Percentiles rank a stretch among this genome's conserved stretches.
These are phyloP conservation scores for Diaperis boleti DNA, from an alignment of 2,888 invertebrate genomes.

Conservation along the genomic window DNA sequence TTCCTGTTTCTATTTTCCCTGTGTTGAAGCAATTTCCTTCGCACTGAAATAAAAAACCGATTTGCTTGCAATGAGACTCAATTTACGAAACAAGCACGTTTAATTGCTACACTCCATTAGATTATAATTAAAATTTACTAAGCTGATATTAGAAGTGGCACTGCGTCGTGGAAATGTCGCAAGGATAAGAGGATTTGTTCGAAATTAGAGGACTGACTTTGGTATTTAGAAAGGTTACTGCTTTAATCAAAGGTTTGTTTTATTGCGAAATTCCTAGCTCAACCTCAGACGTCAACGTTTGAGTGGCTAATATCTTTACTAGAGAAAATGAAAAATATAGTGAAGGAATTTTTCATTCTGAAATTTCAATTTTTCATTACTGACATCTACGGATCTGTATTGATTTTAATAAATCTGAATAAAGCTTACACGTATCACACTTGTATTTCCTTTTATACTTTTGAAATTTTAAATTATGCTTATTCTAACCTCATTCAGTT, in stretches of 20 bases:
- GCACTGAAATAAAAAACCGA: conserved; percentile 21
- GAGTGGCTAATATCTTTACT: not conserved
- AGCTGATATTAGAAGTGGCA: conserved; percentile 38
- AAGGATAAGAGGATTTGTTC: conserved; percentile 29
- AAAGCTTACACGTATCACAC: too few species aligned
- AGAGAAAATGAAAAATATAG: conserved; percentile 1
- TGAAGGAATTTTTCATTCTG: conserved; percentile 12
- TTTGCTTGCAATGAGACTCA: conserved; percentile 30
- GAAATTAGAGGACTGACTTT: conserved; percentile 26
- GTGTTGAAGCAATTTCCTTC: conserved; percentile 21
- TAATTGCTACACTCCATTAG: conserved; percentile 43
- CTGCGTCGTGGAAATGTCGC: conserved; percentile 35
- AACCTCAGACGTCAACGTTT: conserved; percentile 12
- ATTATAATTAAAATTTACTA: conserved; percentile 45
- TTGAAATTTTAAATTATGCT: too few species aligned
- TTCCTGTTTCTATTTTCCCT: conserved; percentile 12
- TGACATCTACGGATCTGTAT: too few species aligned
- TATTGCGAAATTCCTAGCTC: conserved; percentile 12
- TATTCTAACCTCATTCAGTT: too few species aligned
- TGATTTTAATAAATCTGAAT: too few species aligned
- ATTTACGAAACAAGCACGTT: conserved; percentile 40
- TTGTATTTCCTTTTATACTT: too few species aligned
- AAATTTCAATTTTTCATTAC: too few species aligned
- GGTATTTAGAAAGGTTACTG: conserved; percentile 19
- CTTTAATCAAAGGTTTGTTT: conserved; percentile 26